Conservation (phyloP, 37 sponge, comb jelly and placozoan genomes). For the Oscarella lobularis region DNA sequence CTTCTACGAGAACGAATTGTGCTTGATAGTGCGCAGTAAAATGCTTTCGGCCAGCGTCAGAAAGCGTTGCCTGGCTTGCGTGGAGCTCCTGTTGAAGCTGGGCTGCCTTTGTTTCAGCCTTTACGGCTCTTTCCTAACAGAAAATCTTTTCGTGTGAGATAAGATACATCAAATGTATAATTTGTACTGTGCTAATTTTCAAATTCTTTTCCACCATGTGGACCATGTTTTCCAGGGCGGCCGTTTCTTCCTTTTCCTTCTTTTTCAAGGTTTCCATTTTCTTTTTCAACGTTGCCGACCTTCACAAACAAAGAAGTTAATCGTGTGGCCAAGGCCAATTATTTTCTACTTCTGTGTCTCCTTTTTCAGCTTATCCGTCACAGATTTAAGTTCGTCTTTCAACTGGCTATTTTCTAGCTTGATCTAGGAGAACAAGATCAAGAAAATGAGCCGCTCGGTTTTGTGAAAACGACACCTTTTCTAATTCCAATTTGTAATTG, state of each 20-base stretch:
- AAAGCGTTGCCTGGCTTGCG: neutral
- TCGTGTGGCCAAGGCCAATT: too few relatives aligned
- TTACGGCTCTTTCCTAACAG: neutral
- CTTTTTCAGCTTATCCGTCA: too few relatives aligned
- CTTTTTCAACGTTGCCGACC: conserved; percentile 24
- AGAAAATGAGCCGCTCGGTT: too few relatives aligned
- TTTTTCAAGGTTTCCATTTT: conserved; percentile 36
- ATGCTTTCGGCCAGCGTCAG: neutral
- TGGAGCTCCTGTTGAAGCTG: neutral
- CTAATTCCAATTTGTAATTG: too few relatives aligned
- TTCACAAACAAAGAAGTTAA: conserved; percentile 14
- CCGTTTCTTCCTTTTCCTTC: conserved; percentile 66
- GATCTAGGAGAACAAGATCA: too few relatives aligned
- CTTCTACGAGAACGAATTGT: neutral
- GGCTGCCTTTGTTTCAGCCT: neutral
- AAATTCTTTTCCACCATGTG: conserved; percentile 64
- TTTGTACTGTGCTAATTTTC: conserved; percentile 36
- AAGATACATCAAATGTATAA: neutral
- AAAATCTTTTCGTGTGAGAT: neutral
- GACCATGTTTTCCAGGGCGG: conserved; percentile 61
- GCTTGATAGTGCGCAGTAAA: neutral
- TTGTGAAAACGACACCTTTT: too few relatives aligned
- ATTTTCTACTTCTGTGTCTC: too few relatives aligned
- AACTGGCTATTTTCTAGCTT: too few relatives aligned
- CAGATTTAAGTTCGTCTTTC: too few relatives aligned